These are phyloP conservation scores for Zeus faber DNA, from an alignment of 2,113 vertebrate genomes.

Conservation along the genomic window DNA sequence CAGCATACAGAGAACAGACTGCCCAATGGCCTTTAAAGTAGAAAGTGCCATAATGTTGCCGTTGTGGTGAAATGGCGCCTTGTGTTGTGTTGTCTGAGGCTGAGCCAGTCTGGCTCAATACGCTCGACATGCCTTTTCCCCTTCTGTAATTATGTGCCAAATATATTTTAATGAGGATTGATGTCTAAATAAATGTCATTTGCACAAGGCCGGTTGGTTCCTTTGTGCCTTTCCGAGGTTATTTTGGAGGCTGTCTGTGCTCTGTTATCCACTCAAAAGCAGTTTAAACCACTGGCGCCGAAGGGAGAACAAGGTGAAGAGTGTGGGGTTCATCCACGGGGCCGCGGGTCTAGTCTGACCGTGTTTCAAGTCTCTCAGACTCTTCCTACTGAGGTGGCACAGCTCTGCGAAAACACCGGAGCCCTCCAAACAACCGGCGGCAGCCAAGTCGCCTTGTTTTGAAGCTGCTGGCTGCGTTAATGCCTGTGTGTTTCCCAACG, in stretches of 20 bases:
- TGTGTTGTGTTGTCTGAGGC: conserved; percentile 54
- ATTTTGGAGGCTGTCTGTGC: conserved; percentile 13
- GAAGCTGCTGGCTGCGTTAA: too few species aligned
- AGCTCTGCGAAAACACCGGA: conserved; percentile 48
- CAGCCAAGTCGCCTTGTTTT: too few species aligned
- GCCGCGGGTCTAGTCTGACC: conserved; percentile 7
- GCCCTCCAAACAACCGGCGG: conserved; percentile 19
- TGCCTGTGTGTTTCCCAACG: too few species aligned
- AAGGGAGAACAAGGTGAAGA: conserved; percentile 1
- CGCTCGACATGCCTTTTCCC: conserved; percentile 34
- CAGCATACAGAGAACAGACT: conserved; percentile 17
- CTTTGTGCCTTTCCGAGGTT: conserved; percentile 14
- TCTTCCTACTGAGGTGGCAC: conserved; percentile 47
- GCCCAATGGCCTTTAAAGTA: conserved; percentile 40
- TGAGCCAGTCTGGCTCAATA: conserved; percentile 24
- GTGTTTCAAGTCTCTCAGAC: conserved; percentile 28
- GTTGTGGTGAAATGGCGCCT: conserved; percentile 40
- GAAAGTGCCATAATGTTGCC: conserved; percentile 37
- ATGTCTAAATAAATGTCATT: conserved; percentile 63
- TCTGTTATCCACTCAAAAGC: conserved; percentile 15
- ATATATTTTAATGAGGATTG: conserved; percentile 71
- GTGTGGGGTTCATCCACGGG: conserved; percentile 23
- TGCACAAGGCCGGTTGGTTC: conserved; percentile 41
- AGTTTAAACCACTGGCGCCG: conserved; percentile 13
- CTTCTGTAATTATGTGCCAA: conserved; percentile 76